Evolutionary conservation across 1,140 invertebrate genomes (phyloP), one percentile per base, ranked within the genome.

Genomic region (Drosophila persimilis): DNA sequence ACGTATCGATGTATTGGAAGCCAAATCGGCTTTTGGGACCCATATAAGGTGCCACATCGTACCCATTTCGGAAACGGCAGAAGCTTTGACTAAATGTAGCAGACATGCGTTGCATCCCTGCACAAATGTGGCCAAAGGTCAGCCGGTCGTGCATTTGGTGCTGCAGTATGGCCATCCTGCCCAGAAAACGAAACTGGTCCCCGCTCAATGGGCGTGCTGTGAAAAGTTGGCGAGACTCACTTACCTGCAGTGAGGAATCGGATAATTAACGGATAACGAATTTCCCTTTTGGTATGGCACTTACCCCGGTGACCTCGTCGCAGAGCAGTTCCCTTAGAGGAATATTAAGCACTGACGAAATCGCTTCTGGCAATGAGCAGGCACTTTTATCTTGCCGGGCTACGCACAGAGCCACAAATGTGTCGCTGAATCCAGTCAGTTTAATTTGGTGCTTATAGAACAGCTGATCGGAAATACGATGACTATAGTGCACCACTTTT

Each of bases 401-500:
- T 11, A 85, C 13, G 46, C 80, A 80, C 8, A 76, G 11, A 0
- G 53, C 63, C 1, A 84, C 76, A 29, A 84, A 85, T 1, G 76
- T 60, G 39, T 84, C 80, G 3, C 52, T 60, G 20, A 85, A 11
- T 6, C 80, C 80, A 15, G 54, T 54, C n/a, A 84, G 20, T 6
- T 13, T 20, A 3, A 84, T 51, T 6, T 57, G 43, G 11, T 85
- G 73, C 8, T 46, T 47, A n/a, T 69, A 41, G 6, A 13, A 11
- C 2, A 84, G 39, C 6, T 73, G 57, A 47, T 84, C 77, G 9
- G 52, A 51, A 22, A 84, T 69, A 0, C 80, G 80, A 45, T 84
- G 77, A 11, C 77, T 59, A 17, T 84, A 85, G 50, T 84, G 80
- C 53, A 84, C 55, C 47, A 84, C 46, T 24, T 84, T 84, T 4